Percentiles rank a stretch among this genome's conserved stretches.
These are phyloP conservation scores for Parapsyche elsis DNA, from an alignment of 1,140 invertebrate genomes.

Conservation along the genomic window DNA sequence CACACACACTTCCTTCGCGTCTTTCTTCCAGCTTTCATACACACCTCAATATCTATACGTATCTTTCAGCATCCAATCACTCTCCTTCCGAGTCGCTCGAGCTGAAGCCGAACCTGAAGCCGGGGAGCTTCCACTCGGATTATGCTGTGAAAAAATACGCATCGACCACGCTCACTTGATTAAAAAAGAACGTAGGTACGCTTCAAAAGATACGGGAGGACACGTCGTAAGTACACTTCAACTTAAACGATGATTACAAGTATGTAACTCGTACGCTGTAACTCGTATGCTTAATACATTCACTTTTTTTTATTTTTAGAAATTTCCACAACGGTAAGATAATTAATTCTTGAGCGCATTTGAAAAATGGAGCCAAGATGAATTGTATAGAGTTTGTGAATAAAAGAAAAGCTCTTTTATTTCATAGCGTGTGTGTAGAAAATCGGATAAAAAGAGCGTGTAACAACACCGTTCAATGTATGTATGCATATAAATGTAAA, in stretches of 20 bases:
- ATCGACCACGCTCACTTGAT: slow-evolving; percentile 17
- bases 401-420: slow-evolving; percentile 29
- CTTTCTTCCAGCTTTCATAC: background rate
- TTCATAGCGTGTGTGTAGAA: slow-evolving; percentile 19
- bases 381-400: slow-evolving; percentile 19
- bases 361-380: slow-evolving; percentile 5
- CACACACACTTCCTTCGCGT: background rate
- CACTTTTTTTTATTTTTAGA: no score
- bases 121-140: background rate
- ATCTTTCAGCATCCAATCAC: slow-evolving; percentile 34
- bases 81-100: background rate
- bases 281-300: no score
- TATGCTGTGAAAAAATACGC: background rate
- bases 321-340: background rate
- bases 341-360: slow-evolving; percentile 17
- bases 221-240: background rate
- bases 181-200: slow-evolving; percentile 5
- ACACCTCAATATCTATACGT: background rate
- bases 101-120: slow-evolving; percentile 12
- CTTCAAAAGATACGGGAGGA: background rate
- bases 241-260: no score
- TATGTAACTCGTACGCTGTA: no score
- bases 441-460: slow-evolving; percentile 8
- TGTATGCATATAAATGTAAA: background rate
- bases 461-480: background rate